Base-by-base conservation (phyloP, 2,888 invertebrate genomes). In the Hermaeophaga mercurialis region DNA sequence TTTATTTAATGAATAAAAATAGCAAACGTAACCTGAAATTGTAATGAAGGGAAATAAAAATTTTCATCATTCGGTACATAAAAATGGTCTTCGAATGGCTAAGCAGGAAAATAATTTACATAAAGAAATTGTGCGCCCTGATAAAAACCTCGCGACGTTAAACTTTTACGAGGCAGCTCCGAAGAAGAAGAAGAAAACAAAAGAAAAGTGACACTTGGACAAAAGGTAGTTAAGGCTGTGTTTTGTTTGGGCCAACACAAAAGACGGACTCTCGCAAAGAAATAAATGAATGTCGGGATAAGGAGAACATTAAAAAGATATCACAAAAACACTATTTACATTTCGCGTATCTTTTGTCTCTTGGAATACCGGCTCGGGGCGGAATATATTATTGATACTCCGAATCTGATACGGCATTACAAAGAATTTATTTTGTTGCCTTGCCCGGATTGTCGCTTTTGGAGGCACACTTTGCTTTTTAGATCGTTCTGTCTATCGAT, bases 241-340 rank as follows among this genome's bases (percentile, higher is more conserved):
- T 76, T 77, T 77, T 77, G 76, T 77, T 76, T 70, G 72, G 72
- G 66, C 63, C 66, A 61, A 69, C 68, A 76, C 74, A 75, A 75
- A 76, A 75, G 75, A 76, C 75, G 75, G 74, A 72, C 73, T 70
- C 69, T 70, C 63, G 71, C 75, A 76, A 76, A 77, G 76, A 76
- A 76, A 76, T 76, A 76, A 77, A 76, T 77, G 76, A 76, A 76
- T 75, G 74, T 72, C 68, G 66, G 69, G 73, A 73, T 74, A 73
- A 73, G 73, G 72, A 72, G 71, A 63, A 63, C 75, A 75, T 77
- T 77, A 77, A 78, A 78, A 78, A 78, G 77, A 78, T 78, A 78
- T 76, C 75, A 76, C 77, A 78, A 77, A 78, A 78, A 78, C 77
- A 73, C 76, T 76, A 78, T 78, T 78, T 77, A 76, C 76, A 78